Evolutionary conservation across 2,888 invertebrate genomes (phyloP).

Genomic region (Drosophila neotestacea): DNA sequence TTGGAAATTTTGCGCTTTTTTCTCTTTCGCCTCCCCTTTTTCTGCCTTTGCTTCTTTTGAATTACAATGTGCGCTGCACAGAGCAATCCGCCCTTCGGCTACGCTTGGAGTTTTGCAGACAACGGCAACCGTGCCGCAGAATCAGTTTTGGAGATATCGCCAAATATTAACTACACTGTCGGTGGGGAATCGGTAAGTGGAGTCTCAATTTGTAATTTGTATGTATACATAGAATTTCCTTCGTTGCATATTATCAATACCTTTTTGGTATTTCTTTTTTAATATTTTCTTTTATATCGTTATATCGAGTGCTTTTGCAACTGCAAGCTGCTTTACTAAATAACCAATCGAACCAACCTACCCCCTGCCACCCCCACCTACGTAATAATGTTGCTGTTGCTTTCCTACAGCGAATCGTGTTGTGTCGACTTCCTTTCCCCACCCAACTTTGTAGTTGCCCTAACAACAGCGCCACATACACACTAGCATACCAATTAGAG

Average conservation of each 20-base stretch:
- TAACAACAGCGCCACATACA: constrained; percentile 71
- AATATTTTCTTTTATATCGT: constrained; percentile 39
- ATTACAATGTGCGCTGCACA: constrained; percentile 85
- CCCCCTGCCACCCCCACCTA: constrained; percentile 62
- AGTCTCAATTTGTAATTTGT: constrained; percentile 50
- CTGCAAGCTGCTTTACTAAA: constrained; percentile 74
- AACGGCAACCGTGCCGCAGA: constrained; percentile 84
- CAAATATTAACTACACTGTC: constrained; percentile 85
- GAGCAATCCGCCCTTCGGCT: constrained; percentile 85
- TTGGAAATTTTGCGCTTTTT: constrained; percentile 82
- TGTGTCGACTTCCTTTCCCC: constrained; percentile 63
- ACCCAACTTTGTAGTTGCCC: constrained; percentile 46
- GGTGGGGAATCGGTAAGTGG: constrained; percentile 85
- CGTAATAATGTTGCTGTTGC: constrained; percentile 73
- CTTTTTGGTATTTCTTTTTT: constrained; percentile 45
- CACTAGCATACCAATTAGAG: constrained; percentile 53
- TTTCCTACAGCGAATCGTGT: constrained; percentile 79
- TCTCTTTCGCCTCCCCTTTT: constrained; percentile 76
- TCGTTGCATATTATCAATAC: constrained; percentile 59
- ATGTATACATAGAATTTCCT: constrained; percentile 63
- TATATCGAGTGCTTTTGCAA: constrained; percentile 67
- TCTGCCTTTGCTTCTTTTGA: constrained; percentile 57
- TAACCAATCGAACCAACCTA: constrained; percentile 59
- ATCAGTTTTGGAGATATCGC: constrained; percentile 85
- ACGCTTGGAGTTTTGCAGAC: constrained; percentile 85